These are phyloP conservation scores for Eristalis arbustorum DNA, from an alignment of 2,888 invertebrate genomes.

Conservation along the genomic window DNA sequence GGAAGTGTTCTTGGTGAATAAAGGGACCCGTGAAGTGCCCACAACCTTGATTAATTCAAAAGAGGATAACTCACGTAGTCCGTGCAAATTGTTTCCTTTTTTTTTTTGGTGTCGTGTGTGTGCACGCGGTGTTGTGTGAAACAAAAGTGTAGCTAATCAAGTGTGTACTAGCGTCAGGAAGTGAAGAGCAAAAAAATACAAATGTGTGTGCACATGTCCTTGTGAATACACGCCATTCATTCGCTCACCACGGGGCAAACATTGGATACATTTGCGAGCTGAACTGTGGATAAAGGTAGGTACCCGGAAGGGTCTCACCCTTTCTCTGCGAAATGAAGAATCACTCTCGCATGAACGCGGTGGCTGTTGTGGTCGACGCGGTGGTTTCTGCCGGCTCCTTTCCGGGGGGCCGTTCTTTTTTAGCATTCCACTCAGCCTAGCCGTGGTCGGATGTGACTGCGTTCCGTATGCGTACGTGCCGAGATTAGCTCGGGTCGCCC, in stretches of 20 bases:
- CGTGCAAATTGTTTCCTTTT: constrained; percentile 19
- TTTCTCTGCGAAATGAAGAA: constrained; percentile 2
- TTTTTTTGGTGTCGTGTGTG: constrained; percentile 10
- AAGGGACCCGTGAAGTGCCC: neutral
- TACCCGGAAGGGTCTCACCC: constrained; percentile 50
- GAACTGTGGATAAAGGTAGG: constrained; percentile 53
- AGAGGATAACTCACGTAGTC: constrained; percentile 29
- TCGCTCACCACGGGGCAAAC: constrained; percentile 21
- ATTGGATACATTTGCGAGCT: constrained; percentile 47
- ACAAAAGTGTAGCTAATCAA: constrained; percentile 31
- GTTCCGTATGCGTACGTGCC: constrained; percentile 32
- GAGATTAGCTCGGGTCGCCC: constrained; percentile 20
- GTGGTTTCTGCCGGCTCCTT: neutral
- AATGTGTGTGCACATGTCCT: neutral
- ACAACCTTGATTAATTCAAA: constrained; percentile 44
- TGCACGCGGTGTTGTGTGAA: constrained; percentile 24
- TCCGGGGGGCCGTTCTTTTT: neutral
- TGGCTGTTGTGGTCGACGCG: neutral
- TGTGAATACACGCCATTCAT: neutral
- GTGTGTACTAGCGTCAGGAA: constrained; percentile 40
- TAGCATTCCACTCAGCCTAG: constrained; percentile 21
- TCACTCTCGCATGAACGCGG: constrained; percentile 6
- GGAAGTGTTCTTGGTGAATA: neutral
- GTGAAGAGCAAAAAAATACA: neutral
- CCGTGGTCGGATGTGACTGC: constrained; percentile 26